Conservation (phyloP, 1,140 invertebrate genomes). For the Trichonephila clavata region DNA sequence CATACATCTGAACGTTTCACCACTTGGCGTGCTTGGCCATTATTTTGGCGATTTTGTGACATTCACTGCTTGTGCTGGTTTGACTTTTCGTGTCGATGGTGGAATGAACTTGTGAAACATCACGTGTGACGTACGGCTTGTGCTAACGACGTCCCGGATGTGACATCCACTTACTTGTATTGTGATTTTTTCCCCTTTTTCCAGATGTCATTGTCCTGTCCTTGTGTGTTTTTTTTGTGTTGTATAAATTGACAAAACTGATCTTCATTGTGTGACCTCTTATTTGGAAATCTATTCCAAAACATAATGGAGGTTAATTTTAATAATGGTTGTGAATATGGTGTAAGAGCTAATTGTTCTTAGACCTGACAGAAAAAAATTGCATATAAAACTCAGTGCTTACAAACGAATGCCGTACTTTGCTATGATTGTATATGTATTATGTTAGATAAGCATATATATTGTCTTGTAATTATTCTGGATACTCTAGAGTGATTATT, state of each 20-base stretch:
- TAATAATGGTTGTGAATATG: not conserved
- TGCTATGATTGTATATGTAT: not conserved
- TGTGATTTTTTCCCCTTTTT: not conserved
- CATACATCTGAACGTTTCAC: conserved; percentile 55
- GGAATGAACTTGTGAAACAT: not conserved
- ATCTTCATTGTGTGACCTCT: not conserved
- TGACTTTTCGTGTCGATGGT: not conserved
- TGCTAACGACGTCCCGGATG: conserved; percentile 13
- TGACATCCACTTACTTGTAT: conserved; percentile 51
- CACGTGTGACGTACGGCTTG: not conserved
- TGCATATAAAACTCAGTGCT: not conserved
- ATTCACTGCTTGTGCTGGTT: not conserved
- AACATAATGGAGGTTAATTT: not conserved
- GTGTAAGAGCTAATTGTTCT: not conserved
- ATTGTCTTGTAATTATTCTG: not conserved
- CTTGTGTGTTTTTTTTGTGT: not conserved
- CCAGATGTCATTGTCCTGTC: conserved; percentile 12
- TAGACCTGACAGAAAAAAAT: not conserved
- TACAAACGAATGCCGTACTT: not conserved
- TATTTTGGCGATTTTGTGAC: not conserved
- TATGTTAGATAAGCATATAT: not conserved
- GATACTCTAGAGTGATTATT: not conserved
- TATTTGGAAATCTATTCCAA: not conserved
- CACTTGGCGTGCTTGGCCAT: not conserved
- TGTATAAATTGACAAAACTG: not conserved